A percentile compares a stretch with the other conserved stretches of the same genome.
These are phyloP conservation scores for Uria lomvia DNA, from an alignment of 2,113 vertebrate species.

Conservation along the genomic window DNA sequence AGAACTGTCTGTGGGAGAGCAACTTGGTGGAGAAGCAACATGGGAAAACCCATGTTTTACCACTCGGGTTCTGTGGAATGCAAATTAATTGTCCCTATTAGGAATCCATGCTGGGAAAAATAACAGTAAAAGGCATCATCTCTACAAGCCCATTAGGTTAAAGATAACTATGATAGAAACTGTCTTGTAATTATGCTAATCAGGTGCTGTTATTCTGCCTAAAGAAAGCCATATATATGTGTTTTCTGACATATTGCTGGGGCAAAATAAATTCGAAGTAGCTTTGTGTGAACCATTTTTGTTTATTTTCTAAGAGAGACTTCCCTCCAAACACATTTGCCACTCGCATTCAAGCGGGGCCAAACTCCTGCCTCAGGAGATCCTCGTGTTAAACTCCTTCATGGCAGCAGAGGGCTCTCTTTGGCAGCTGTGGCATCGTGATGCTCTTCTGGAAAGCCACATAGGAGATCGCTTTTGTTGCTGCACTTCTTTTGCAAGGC, in stretches of 20 bases:
- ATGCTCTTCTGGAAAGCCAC: not conserved
- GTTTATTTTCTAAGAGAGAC: not conserved
- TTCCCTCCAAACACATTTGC: not conserved
- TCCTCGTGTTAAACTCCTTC: not conserved
- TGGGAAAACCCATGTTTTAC: not conserved
- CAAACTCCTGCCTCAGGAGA: not conserved
- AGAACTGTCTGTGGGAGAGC: not conserved
- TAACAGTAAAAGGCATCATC: not conserved
- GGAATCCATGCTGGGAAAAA: not conserved
- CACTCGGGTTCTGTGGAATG: not conserved
- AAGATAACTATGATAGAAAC: not conserved
- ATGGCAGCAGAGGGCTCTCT: slow-evolving; percentile 53
- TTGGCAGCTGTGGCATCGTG: not conserved
- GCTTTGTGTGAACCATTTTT: not conserved
- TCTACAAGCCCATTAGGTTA: not conserved
- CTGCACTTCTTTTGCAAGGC: not conserved
- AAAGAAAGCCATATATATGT: not conserved
- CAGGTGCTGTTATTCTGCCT: not conserved
- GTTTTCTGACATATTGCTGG: not conserved
- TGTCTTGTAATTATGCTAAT: not conserved
- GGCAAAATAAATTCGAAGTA: not conserved
- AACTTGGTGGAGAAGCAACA: not conserved
- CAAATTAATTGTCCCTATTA: not conserved
- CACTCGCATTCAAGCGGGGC: fast-evolving
- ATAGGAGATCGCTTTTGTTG: fast-evolving